A percentile compares a stretch with the other conserved stretches of the same genome.
phyloP scores from a whole-genome alignment of 2,113 vertebrate genomes.

The Saccopteryx leptura region DNA sequence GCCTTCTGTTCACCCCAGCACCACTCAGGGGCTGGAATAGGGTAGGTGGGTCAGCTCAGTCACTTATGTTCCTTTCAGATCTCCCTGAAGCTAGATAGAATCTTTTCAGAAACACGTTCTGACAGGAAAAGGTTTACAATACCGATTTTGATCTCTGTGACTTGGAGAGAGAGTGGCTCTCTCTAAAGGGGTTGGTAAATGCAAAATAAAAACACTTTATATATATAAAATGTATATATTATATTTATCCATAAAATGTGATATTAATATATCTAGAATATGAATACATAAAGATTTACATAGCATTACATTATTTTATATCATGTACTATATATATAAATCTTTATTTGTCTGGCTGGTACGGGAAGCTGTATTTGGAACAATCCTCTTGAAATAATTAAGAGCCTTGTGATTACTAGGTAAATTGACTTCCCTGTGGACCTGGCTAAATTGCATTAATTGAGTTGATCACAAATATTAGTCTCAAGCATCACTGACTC shows the following conservation, averaged over 20 bases:
- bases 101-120: constrained; percentile 7
- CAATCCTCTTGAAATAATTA: constrained; percentile 9
- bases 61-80: neutral
- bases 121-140: neutral
- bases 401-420: constrained; percentile 36
- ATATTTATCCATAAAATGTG: neutral
- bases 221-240: neutral
- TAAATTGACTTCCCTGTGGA: constrained; percentile 62
- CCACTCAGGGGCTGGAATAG: neutral
- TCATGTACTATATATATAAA: neutral
- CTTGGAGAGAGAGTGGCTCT: constrained; percentile 7
- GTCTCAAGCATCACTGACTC: constrained; percentile 48
- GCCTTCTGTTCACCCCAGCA: neutral
- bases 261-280: neutral
- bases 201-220: neutral
- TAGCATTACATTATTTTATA: neutral
- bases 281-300: neutral
- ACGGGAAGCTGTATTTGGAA: constrained; percentile 17
- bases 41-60: neutral
- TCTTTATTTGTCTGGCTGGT: neutral
- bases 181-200: neutral
- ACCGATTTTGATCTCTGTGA: neutral
- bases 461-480: constrained; percentile 72
- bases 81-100: neutral
- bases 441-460: constrained; percentile 59